A percentile compares a stretch with the other conserved stretches of the same genome.
Conservation (phyloP, 2,888 invertebrate genomes). For the Ophraella communa region DNA sequence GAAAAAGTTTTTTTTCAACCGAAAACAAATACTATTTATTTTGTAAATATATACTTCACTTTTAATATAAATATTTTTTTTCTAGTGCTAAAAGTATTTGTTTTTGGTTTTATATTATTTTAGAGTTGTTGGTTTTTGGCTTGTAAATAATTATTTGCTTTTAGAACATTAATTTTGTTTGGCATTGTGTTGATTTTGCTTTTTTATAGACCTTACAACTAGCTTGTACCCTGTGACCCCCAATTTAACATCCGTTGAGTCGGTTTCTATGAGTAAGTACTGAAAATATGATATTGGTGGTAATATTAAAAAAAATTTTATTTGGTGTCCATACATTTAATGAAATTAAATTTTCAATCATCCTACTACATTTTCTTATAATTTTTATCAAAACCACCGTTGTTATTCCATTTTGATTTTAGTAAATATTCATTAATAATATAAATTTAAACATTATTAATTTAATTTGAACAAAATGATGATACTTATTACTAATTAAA, state of each 20-base stretch:
- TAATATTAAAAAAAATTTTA: too few species aligned
- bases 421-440: too few species aligned
- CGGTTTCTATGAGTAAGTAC: slow-evolving; percentile 19
- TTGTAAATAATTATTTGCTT: slow-evolving; percentile 12
- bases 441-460: too few species aligned
- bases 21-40: neutral
- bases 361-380: too few species aligned
- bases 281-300: slow-evolving; percentile 1
- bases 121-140: too few species aligned
- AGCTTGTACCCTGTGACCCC: slow-evolving; percentile 15
- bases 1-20: neutral
- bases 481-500: too few species aligned
- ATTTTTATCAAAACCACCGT: too few species aligned
- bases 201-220: slow-evolving; percentile 25
- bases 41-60: too few species aligned
- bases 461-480: too few species aligned
- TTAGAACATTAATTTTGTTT: slow-evolving; percentile 32
- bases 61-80: neutral
- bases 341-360: too few species aligned
- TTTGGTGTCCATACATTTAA: too few species aligned
- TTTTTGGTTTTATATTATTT: neutral
- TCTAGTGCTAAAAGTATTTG: neutral
- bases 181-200: slow-evolving; percentile 23
- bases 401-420: too few species aligned
- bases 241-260: slow-evolving; percentile 20